Evolutionary conservation across 2,113 vertebrate genomes (phyloP).

Genomic region (Monopterus albus): DNA sequence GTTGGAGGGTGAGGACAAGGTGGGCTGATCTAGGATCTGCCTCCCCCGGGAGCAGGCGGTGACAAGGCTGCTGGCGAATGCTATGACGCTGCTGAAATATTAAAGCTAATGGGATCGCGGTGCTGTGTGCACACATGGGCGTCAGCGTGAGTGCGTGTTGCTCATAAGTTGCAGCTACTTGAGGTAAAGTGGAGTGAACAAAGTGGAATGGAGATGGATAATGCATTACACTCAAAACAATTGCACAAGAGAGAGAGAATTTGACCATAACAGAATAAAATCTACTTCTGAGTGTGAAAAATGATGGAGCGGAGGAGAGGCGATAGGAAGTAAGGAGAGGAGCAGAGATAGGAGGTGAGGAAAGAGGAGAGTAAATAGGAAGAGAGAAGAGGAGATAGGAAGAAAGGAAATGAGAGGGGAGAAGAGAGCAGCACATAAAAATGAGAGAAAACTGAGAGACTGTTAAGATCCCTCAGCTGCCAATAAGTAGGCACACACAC

Average conservation of each 20-base stretch:
- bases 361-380: not conserved
- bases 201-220: slow-evolving; percentile 77
- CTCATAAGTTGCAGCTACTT: slow-evolving; percentile 59
- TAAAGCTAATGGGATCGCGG: slow-evolving; percentile 74
- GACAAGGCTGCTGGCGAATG: slow-evolving; percentile 65
- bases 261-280: slow-evolving; percentile 47
- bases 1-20: slow-evolving; percentile 45
- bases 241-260: slow-evolving; percentile 32
- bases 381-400: not conserved
- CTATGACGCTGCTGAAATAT: slow-evolving; percentile 75
- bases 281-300: slow-evolving; percentile 39
- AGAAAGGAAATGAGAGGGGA: slow-evolving; percentile 5
- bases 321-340: not conserved
- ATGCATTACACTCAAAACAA: slow-evolving; percentile 68
- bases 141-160: slow-evolving; percentile 19
- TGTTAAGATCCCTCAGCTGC: slow-evolving; percentile 70
- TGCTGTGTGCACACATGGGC: not conserved
- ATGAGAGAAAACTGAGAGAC: slow-evolving; percentile 53
- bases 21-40: slow-evolving; percentile 52
- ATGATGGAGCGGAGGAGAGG: slow-evolving; percentile 1
- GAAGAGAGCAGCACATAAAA: slow-evolving; percentile 34
- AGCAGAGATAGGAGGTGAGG: not conserved
- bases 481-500: slow-evolving; percentile 60
- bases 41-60: slow-evolving; percentile 52
- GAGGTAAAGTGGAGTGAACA: slow-evolving; percentile 67